Evolutionary conservation across 2,113 vertebrate genomes (phyloP).

Genomic region (Empidonax alnorum): DNA sequence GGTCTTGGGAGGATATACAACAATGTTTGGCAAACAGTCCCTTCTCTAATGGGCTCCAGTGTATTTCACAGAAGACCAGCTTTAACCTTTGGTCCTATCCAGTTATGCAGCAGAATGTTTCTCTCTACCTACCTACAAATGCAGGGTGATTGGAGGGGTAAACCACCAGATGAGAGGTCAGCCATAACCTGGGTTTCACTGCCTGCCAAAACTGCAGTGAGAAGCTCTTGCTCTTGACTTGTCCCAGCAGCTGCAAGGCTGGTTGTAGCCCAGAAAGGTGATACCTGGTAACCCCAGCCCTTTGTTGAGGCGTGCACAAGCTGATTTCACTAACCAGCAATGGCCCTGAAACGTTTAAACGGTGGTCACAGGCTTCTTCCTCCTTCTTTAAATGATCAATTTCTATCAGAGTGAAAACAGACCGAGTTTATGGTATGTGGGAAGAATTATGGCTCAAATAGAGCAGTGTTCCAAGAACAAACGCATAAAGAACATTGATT

Average conservation of each 20-base stretch:
- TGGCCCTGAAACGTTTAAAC: not conserved
- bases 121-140: not conserved
- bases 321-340: not conserved
- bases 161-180: not conserved
- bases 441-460: constrained; percentile 38
- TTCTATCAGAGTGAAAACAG: constrained; percentile 44
- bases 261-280: not conserved
- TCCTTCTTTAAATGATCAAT: constrained; percentile 5
- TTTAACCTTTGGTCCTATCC: constrained; percentile 16
- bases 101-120: not conserved
- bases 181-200: not conserved
- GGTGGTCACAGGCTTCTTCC: not conserved
- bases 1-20: constrained; percentile 31
- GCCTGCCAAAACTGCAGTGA: not conserved
- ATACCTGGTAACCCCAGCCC: not conserved
- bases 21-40: not conserved
- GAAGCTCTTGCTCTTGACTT: not conserved
- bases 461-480: constrained; percentile 64
- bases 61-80: constrained; percentile 4
- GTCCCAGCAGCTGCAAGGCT: not conserved
- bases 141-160: not conserved
- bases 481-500: constrained; percentile 69
- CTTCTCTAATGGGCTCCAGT: not conserved
- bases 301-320: not conserved
- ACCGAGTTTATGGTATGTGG: constrained; percentile 4